phyloP scores from a whole-genome alignment of 2,113 vertebrate genomes.

The Dryoscopus gambensis region DNA sequence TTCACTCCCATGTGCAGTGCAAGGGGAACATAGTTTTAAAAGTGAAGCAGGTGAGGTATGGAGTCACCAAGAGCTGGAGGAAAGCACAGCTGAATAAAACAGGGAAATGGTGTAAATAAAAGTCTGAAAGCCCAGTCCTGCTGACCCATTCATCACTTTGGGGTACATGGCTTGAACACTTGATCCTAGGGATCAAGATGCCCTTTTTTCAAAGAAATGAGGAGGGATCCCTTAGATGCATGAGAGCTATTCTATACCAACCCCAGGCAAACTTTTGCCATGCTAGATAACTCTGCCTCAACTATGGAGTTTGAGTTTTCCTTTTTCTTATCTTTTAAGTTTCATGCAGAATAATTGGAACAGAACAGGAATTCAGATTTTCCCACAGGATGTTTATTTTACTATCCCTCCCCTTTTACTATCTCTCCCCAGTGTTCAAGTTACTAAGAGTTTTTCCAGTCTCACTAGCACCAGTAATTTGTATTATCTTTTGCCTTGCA shows the following conservation, averaged over 20 bases:
- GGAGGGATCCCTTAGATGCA: not conserved
- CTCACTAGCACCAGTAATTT: not conserved
- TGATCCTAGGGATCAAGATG: not conserved
- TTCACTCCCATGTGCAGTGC: not conserved
- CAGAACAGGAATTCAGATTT: not conserved
- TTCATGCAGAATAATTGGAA: not conserved
- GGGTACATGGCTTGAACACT: not conserved
- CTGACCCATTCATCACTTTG: not conserved
- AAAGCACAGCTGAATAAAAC: not conserved
- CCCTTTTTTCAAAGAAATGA: not conserved
- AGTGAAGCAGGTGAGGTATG: not conserved
- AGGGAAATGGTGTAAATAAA: not conserved
- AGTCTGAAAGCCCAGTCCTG: not conserved
- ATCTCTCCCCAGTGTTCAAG: not conserved
- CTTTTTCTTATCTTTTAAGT: not conserved
- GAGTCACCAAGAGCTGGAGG: not conserved
- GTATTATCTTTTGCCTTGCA: not conserved
- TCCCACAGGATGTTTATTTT: not conserved
- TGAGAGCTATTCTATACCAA: not conserved
- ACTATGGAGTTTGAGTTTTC: not conserved
- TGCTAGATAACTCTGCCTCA: not conserved
- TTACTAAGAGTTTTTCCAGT: not conserved
- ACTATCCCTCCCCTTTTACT: not conserved
- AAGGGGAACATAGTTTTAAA: not conserved
- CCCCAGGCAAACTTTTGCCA: not conserved